These are phyloP conservation scores for Andrena chrysosceles DNA, from an alignment of 2,888 invertebrate species.

Conservation along the genomic window DNA sequence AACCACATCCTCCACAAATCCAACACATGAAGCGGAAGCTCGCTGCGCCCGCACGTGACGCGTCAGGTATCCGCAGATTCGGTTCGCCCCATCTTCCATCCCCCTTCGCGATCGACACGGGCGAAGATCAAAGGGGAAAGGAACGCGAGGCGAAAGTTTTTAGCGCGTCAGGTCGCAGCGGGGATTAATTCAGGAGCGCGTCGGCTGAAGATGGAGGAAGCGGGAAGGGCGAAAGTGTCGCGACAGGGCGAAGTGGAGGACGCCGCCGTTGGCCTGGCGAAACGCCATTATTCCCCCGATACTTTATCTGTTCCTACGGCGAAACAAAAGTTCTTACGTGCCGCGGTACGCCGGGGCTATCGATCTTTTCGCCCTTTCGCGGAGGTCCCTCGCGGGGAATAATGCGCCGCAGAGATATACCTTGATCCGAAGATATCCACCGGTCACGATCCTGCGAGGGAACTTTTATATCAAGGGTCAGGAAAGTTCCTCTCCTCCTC, in stretches of 20 bases:
- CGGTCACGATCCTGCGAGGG: constrained; percentile 70
- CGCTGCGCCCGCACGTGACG: not conserved
- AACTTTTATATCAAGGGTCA: constrained; percentile 75
- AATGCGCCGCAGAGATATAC: constrained; percentile 77
- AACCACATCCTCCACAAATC: not conserved
- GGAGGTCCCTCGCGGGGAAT: constrained; percentile 71
- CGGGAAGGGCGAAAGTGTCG: constrained; percentile 25
- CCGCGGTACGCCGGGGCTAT: constrained; percentile 67
- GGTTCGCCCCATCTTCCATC: not conserved
- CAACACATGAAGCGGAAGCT: not conserved
- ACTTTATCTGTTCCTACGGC: constrained; percentile 68
- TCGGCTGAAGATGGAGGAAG: not conserved
- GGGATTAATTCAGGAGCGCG: constrained; percentile 63
- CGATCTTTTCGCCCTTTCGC: constrained; percentile 47
- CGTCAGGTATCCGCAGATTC: not conserved
- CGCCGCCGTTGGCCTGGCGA: constrained; percentile 16
- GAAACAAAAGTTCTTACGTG: constrained; percentile 75
- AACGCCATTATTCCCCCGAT: constrained; percentile 72
- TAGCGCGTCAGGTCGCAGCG: constrained; percentile 32
- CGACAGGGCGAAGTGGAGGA: constrained; percentile 41
- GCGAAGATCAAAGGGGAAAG: constrained; percentile 16
- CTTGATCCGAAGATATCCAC: constrained; percentile 76
- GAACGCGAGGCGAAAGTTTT: constrained; percentile 28
- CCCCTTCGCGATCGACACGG: not conserved
- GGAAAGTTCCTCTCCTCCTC: constrained; percentile 22